Evolutionary conservation across 1,140 invertebrate genomes (phyloP), one percentile per base, ranked within the genome.

Genomic region (Micrasema longulum): DNA sequence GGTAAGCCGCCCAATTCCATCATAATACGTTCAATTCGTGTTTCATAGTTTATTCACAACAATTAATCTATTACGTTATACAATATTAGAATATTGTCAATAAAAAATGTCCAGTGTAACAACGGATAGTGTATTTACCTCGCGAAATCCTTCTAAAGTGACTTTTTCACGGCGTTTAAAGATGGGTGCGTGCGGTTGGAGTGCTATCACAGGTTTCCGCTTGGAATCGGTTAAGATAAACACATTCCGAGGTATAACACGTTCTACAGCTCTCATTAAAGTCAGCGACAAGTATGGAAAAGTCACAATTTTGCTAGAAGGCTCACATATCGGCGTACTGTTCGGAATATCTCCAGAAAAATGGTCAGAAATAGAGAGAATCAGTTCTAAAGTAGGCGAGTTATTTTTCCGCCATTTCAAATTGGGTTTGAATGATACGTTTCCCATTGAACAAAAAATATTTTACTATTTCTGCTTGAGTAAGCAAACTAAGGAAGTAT

Each of bases 401-500:
- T 38, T 74, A 10, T 74, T 71, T 38, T 74, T 63, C 35, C 64
- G 69, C 47, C 45, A 45, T 1, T 74, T 71, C 52, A 71, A 63
- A 36, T 16, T 48, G 16, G 73, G 73, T 7, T n/a, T 74, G 1
- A 41, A 67, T 9, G 20, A 67, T 22, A 63, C 10, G n/a, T 71
- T 67, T 52, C 22, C 43, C 5, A n/a, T 43, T 16, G 20, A 74
- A 69, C 73, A 74, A 63, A 35, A 63, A 53, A 22, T 74, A 35
- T 74, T 74, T 23, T 74, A 74, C 50, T 18, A 57, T 20, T 68
- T 71, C 31, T 74, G 73, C 50, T 36, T 23, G 14, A 20, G 5
- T 14, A 55, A 31, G 4, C 45, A 57, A 43, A 68, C n/a, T n/a
- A 55, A 50, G 7, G 68, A 70, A 26, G 26, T 55, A 3, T 47